Base-by-base conservation (phyloP, 2,888 invertebrate genomes). In the Trichacis sp. region DNA sequence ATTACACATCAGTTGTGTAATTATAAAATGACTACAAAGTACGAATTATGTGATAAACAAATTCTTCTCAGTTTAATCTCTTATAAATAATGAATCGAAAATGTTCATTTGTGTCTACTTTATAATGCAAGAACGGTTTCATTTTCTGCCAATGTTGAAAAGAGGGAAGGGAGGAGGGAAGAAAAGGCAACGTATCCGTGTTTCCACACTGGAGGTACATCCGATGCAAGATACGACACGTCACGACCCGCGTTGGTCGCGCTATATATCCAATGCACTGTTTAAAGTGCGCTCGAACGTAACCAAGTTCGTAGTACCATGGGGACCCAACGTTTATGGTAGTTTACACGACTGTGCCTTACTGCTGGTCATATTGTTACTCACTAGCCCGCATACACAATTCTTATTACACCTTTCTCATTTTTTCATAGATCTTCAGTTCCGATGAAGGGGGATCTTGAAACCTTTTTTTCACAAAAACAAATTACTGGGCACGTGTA, bases 161-260 rank as follows among this genome's bases (percentile, higher is more conserved):
- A 48, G 18, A 30, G 48, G 48, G 60, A 58, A 30, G 29, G 43
- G 43, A 54, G 59, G 55, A 54, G 54, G 17, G 43, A 36, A 33
- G 66, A 50, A 58, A 64, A 58, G 56, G 56, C 18, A 56, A 77
- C 77, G 79, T 82, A 82, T 82, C 77, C 81, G 77, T 83, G 82
- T 82, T 82, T 82, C 81, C 81, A 80, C 82, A 81, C 82, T 82
- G 81, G 78, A 77, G 79, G 79, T 82, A 82, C 82, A 82, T 81
- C 80, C 78, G 82, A 83, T 83, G 82, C 78, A 79, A 82, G 82
- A 83, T 82, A 82, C 76, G 76, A 76, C 77, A 76, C 81, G 81
- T 83, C 82, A 83, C 82, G 82, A 83, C 78, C 78, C 76, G 74
- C 72, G 74, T 75, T 72, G 74, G 65, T 72, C 72, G 73, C 75